phyloP scores from a whole-genome alignment of 2,888 invertebrate species.

The Drosophila cracens region DNA sequence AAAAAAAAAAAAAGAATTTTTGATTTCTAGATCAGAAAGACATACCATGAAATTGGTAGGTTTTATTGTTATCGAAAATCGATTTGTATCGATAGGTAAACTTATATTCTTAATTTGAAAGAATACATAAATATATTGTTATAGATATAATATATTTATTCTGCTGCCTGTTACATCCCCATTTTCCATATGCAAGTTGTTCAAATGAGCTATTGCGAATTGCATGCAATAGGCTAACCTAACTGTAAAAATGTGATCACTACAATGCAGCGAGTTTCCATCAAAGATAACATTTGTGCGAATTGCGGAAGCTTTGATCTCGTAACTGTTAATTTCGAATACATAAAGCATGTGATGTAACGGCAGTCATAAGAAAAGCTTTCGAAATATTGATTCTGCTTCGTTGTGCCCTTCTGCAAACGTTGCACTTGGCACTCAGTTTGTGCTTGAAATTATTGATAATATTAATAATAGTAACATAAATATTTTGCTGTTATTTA shows the following conservation, averaged over 20 bases:
- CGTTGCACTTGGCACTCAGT: conserved; percentile 1
- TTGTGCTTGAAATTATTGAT: neutral
- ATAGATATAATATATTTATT: neutral
- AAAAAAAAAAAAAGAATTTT: neutral
- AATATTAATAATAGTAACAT: neutral
- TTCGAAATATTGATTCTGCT: neutral
- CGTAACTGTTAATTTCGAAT: neutral
- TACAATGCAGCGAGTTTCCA: neutral
- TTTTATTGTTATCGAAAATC: neutral
- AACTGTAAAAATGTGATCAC: no score
- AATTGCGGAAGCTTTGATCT: neutral
- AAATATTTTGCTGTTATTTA: neutral
- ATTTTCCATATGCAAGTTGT: neutral
- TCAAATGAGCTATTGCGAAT: neutral
- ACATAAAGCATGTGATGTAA: neutral
- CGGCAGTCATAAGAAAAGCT: conserved; percentile 1
- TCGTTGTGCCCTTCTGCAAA: conserved; percentile 6
- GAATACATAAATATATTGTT: neutral
- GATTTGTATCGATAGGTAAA: neutral
- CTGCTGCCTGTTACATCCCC: neutral
- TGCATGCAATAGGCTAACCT: neutral
- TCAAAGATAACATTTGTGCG: neutral
- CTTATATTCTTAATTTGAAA: neutral
- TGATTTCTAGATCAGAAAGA: neutral
- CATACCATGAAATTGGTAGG: neutral